Evolutionary conservation across 2,113 vertebrate species (phyloP), one percentile per base, ranked within the genome.

Genomic region (Petaurus breviceps): DNA sequence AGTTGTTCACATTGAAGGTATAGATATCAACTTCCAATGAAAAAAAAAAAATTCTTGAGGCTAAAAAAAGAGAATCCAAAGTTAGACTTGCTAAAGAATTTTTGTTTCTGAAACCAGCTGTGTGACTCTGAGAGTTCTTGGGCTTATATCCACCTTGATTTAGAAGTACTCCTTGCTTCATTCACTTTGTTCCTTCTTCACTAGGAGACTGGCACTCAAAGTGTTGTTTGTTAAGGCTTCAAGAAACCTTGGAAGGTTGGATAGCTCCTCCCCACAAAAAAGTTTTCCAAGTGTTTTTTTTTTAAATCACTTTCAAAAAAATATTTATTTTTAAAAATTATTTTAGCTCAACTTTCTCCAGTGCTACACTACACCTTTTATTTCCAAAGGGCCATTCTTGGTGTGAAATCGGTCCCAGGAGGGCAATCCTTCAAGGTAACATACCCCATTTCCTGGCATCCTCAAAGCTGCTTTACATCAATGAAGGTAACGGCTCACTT

Each of bases 141-240:
- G 90, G 90, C 46, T 31, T 24, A 28, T 31, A 31, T 50, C 49
- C 90, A 90, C 49, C 90, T 90, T 90, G 46, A 50, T 90, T 90
- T 51, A 90, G 47, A 90, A 90, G 49, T 90, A 28, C 90, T 90
- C 24, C 24, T 90, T 90, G 46, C 90, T 90, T 90, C 47, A 90
- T 90, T 90, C 47, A 90, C 49, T 26, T 23, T 90, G 25, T 90
- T 90, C 25, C 90, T 90, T 90, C 90, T 90, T 90, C 90, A 90
- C 3, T 14, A 51, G 49, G 46, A 90, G 47, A 28, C 25, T 90
- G 47, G 46, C 10, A 50, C n/a, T 84, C 90, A 90, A 90, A 90
- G 90, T 90, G 24, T 51, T 50, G 89, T 49, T 50, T 90, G 90
- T 51, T 50, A 90, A 90, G 26, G 25, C 24, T 51, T 90, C 46